Evolutionary conservation across 1,140 invertebrate genomes (phyloP), one percentile per base, ranked within the genome.

Genomic region (Pristionchus pacificus): DNA sequence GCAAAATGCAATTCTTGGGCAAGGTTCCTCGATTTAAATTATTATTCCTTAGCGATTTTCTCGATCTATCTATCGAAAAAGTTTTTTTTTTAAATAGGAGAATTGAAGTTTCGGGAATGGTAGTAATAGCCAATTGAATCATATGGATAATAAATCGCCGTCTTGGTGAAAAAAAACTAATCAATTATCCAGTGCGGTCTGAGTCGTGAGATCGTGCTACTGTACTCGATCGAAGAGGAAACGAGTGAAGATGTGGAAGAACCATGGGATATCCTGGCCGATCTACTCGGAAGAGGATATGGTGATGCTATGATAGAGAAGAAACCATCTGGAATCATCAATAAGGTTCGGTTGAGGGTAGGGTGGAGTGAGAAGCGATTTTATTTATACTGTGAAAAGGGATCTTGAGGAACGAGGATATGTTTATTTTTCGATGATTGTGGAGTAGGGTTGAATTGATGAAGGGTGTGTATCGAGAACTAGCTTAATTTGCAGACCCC

Each of bases 171-270:
- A 59, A 13, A 30, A 70, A n/a, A 10, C 24, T 70, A 75, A 55
- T 31, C 1, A 59, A 0, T 25, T 28, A 69, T 78, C 72, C 29
- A 79, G 78, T 78, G 78, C 61, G 79, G 79, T 0, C 62, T 77
- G 32, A 76, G 61, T n/a, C 70, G 68, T 33, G 75, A 77, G 38
- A 72, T 79, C 28, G 60, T 59, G 55, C 55, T 79, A 19, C 66
- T 31, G 13, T 79, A 79, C 63, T 31, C 63, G 32, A 65, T 79
- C 19, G 32, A 58, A n/a, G n/a, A 30, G 2, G 58, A 57, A 10
- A 15, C 32, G 2, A 31, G 24, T 19, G 28, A 24, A 13, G 19
- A 14, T 19, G 29, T 24, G 14, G 15, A 49, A 1, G 69, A 80
- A 28, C 69, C 76, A 2, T 79, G 78, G 78, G 60, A 60, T 30